Conservation (phyloP, 2,888 invertebrate genomes). For the Zygaena filipendulae region DNA sequence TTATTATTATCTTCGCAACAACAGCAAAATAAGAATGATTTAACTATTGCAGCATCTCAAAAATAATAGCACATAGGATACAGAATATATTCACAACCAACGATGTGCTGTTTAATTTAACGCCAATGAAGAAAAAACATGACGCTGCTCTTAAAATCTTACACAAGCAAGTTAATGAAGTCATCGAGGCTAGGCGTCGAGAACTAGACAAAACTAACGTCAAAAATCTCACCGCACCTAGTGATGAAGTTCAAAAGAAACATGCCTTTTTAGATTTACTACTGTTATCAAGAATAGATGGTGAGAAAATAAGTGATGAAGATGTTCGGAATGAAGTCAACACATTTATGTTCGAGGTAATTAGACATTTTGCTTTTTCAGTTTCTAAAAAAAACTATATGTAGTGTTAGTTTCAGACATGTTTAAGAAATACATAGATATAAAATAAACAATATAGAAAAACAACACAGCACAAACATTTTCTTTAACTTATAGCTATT, state of each 20-base stretch:
- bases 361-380: no score
- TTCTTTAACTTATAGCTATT: no score
- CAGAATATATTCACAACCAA: slow-evolving; percentile 35
- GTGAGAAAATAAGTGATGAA: slow-evolving; percentile 64
- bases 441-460: no score
- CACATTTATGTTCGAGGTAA: slow-evolving; percentile 79
- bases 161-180: slow-evolving; percentile 48
- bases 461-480: no score
- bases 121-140: slow-evolving; percentile 68
- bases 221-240: slow-evolving; percentile 6
- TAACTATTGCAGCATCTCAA: slow-evolving; percentile 28
- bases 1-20: no score
- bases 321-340: slow-evolving; percentile 77
- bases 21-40: no score
- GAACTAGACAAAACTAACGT: slow-evolving; percentile 35
- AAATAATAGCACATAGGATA: slow-evolving; percentile 34
- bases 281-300: slow-evolving; percentile 50
- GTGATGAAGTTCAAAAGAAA: no score
- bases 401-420: no score
- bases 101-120: slow-evolving; percentile 49
- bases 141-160: slow-evolving; percentile 46
- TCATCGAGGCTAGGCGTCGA: slow-evolving; percentile 44
- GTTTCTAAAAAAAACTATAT: no score
- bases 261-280: slow-evolving; percentile 77
- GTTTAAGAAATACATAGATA: no score